These are phyloP conservation scores for Drosophila formosana DNA, from an alignment of 2,888 invertebrate species.

Conservation along the genomic window DNA sequence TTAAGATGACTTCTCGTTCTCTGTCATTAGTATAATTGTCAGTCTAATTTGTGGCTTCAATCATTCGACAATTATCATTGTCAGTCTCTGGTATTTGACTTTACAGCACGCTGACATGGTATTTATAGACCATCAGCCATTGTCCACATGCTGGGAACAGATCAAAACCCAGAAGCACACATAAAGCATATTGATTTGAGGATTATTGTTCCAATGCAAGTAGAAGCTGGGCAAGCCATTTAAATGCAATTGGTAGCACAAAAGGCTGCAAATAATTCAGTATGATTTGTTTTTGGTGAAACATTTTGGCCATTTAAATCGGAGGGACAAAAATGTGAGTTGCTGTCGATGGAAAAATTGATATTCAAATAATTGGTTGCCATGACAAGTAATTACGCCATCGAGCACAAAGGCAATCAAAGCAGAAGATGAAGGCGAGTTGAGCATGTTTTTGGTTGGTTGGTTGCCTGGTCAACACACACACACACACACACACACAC, in stretches of 20 bases:
- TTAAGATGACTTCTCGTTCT: background rate
- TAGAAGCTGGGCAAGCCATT: background rate
- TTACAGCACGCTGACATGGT: slow-evolving; percentile 37
- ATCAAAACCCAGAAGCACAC: background rate
- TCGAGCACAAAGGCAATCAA: slow-evolving; percentile 26
- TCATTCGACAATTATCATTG: background rate
- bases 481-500: slow-evolving; percentile 7
- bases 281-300: no score
- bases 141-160: background rate
- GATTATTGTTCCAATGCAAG: background rate
- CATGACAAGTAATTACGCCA: slow-evolving; percentile 70
- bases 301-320: background rate
- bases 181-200: background rate
- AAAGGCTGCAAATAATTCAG: background rate
- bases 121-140: slow-evolving; percentile 6
- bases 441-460: slow-evolving; percentile 11
- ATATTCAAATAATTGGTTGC: slow-evolving; percentile 70
- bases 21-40: background rate
- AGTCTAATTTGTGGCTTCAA: background rate
- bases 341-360: slow-evolving; percentile 47
- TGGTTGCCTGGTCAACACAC: slow-evolving; percentile 27
- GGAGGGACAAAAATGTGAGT: background rate
- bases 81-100: slow-evolving; percentile 1
- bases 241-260: background rate
- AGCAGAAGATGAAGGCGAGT: background rate